Conservation (phyloP, 2,888 invertebrate genomes). For the Eumacrocentrus americanus region DNA sequence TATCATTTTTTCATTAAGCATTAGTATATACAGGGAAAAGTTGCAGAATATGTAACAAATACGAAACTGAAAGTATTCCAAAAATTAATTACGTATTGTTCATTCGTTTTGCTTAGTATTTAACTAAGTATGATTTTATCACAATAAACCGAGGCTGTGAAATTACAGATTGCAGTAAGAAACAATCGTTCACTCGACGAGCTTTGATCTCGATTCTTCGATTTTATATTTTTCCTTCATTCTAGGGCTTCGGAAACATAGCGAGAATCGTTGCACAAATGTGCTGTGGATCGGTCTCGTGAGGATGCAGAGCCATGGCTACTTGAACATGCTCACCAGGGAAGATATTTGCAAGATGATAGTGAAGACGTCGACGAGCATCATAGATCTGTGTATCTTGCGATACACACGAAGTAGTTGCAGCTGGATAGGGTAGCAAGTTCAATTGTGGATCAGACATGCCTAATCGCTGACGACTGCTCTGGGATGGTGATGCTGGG, state of each 20-base stretch:
- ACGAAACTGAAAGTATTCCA: background rate
- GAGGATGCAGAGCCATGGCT: conserved; percentile 87
- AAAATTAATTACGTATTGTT: too few species aligned
- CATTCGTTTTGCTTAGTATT: too few species aligned
- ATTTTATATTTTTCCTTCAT: background rate
- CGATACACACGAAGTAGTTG: conserved; percentile 60
- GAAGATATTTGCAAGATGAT: conserved; percentile 89
- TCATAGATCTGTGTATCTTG: conserved; percentile 64
- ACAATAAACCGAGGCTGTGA: background rate
- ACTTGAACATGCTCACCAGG: conserved; percentile 88
- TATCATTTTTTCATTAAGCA: background rate
- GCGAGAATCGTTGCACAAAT: conserved; percentile 86
- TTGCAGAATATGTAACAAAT: background rate
- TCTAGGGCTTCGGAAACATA: conserved; percentile 69
- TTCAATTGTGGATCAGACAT: conserved; percentile 73
- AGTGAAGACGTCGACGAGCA: conserved; percentile 79
- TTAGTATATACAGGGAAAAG: conserved; percentile 4
- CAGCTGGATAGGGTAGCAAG: conserved; percentile 61
- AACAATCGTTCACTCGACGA: too few species aligned
- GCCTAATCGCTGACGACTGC: conserved; percentile 49
- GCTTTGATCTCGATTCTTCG: background rate
- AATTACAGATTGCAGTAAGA: background rate
- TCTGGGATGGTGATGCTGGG: conserved; percentile 43
- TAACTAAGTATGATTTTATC: background rate
- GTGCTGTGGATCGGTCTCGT: conserved; percentile 86